Evolutionary conservation across 2,113 vertebrate genomes (phyloP), one percentile per base, ranked within the genome.

Genomic region (Apodemus speciosus): DNA sequence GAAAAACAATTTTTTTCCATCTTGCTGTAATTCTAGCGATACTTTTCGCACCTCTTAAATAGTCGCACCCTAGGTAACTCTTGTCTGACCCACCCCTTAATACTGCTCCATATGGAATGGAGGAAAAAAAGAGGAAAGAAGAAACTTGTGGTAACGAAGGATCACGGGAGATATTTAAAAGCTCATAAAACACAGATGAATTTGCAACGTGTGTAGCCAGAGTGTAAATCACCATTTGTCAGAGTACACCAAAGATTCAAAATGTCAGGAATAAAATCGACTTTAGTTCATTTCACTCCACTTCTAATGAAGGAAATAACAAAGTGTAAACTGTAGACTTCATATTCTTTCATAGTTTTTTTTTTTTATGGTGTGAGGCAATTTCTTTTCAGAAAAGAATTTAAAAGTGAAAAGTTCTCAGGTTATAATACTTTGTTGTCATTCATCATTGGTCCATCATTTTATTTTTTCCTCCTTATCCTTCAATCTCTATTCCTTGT

Each of bases 11-110:
- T 84, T 96, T 84, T 96, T 97, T 92, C 91, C 92, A 89, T 89
- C 92, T 94, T 89, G 79, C 53, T 84, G 38, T 93, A 92, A 87
- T 95, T 91, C 80, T 92, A 84, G 94, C 1, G 53, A 94, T 93
- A 88, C 93, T 97, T 97, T 94, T 96, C 92, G 30, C 94, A 96
- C 91, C 87, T 97, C 91, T 97, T 96, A 96, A 95, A 95, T 96
- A 94, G 68, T 88, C 95, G 83, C 23, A 83, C 88, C 51, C 64
- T 72, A 85, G 91, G 85, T 68, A 92, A 88, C 91, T 96, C 84
- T 88, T 94, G 71, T 94, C 75, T 84, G 73, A 89, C 62, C 46
- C 71, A 71, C 73, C 56, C 60, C 56, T 94, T 92, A 79, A 86
- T 94, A 64, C 73, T 20, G 77, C 73, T 88, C 18, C 69, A 58